phyloP scores from a whole-genome alignment of 2,888 invertebrate genomes.

The Cosmorhoe ocellata region DNA sequence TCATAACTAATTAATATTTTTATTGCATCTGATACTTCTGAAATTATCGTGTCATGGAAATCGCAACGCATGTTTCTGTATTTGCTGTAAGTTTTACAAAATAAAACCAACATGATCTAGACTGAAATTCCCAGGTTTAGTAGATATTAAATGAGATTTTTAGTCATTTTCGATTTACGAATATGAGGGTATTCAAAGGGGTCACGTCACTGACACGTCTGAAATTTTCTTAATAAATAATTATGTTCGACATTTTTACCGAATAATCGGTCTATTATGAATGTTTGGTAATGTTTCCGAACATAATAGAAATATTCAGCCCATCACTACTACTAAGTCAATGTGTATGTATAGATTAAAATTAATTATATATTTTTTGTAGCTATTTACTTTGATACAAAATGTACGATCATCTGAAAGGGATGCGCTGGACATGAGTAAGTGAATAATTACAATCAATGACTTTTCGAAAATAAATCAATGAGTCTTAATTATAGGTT shows the following conservation, averaged over 20 bases:
- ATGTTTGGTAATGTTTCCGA: no score
- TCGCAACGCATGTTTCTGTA: not conserved
- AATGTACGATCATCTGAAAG: not conserved
- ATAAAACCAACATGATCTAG: not conserved
- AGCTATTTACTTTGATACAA: slow-evolving; percentile 3
- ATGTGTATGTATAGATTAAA: no score
- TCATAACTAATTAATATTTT: slow-evolving; percentile 13
- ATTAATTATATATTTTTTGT: not conserved
- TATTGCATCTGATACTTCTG: not conserved
- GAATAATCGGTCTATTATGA: no score
- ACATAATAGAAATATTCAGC: no score
- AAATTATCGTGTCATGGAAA: slow-evolving; percentile 12
- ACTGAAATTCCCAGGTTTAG: no score
- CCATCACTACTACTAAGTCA: no score
- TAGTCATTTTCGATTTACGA: no score
- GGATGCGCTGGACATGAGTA: slow-evolving; percentile 1
- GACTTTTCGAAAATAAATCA: no score
- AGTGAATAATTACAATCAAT: not conserved
- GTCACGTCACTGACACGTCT: not conserved
- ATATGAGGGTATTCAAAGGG: no score
- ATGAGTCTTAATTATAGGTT: no score
- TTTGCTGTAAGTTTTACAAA: not conserved
- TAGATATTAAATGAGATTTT: no score
- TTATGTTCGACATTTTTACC: no score
- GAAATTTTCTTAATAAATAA: not conserved